These are phyloP conservation scores for Telmatherina bonti DNA, from an alignment of 2,797 vertebrate species.

Conservation along the genomic window DNA sequence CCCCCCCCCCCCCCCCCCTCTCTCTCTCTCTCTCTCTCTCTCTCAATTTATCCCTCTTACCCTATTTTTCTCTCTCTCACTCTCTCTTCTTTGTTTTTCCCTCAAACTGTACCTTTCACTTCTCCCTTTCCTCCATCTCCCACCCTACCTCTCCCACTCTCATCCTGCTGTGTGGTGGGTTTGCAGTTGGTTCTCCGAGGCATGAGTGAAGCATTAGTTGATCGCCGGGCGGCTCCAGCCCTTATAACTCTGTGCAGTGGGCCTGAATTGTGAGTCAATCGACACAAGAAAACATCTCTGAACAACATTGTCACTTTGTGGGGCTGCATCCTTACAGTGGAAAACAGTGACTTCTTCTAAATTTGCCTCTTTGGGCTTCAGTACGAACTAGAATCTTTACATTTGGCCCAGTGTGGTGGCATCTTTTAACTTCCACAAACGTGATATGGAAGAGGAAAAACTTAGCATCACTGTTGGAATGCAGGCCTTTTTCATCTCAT, in stretches of 20 bases:
- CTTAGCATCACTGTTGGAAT: constrained; percentile 63
- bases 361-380: neutral
- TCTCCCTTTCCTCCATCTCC: constrained; percentile 66
- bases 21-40: constrained; percentile 11
- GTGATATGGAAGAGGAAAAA: constrained; percentile 9
- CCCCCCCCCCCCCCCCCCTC: constrained; percentile 22
- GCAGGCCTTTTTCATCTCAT: constrained; percentile 68
- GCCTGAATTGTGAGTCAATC: constrained; percentile 98
- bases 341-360: neutral
- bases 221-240: constrained; percentile 98
- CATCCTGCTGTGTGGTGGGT: constrained; percentile 88
- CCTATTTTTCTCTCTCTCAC: constrained; percentile 19
- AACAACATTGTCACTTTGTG: constrained; percentile 63
- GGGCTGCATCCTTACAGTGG: constrained; percentile 70
- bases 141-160: constrained; percentile 71
- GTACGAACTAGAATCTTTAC: neutral
- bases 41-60: constrained; percentile 48
- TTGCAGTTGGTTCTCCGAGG: constrained; percentile 99
- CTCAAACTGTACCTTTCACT: constrained; percentile 41
- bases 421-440: constrained; percentile 3
- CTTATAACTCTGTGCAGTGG: constrained; percentile 99
- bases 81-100: constrained; percentile 45
- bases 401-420: constrained; percentile 13
- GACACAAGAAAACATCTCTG: constrained; percentile 64
- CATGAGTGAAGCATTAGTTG: constrained; percentile 99